A percentile compares a stretch with the other conserved stretches of the same genome.
Conservation (phyloP, 2,113 vertebrate genomes). For the Oriolus oriolus region DNA sequence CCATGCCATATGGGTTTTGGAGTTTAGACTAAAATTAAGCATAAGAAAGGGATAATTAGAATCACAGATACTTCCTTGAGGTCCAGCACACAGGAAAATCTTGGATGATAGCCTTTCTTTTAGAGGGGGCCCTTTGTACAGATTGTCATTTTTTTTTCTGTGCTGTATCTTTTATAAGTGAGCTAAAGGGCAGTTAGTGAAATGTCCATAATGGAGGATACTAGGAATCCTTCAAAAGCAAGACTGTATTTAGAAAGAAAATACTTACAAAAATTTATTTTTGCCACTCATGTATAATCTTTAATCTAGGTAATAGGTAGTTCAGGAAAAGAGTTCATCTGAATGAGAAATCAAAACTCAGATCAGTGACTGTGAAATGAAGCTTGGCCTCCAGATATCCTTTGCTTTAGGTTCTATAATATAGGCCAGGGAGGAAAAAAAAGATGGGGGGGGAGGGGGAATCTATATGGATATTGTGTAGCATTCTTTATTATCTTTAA, state of each 20-base stretch:
- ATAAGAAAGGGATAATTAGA: background rate
- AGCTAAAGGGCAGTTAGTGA: background rate
- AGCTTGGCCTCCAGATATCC: background rate
- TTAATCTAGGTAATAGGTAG: background rate
- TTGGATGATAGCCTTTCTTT: background rate
- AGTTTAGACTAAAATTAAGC: background rate
- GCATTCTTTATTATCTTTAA: background rate
- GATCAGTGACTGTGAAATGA: background rate
- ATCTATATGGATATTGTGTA: background rate
- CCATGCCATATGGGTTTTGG: background rate
- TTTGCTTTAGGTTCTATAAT: background rate
- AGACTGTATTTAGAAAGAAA: background rate
- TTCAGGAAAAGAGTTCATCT: background rate
- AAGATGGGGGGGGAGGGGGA: fast-evolving
- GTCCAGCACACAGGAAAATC: background rate
- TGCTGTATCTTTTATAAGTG: background rate
- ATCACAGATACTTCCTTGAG: background rate
- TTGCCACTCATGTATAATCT: background rate
- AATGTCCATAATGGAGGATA: background rate
- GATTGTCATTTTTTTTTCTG: background rate
- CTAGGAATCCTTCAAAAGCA: background rate
- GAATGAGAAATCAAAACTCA: background rate
- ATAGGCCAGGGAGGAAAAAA: too few relatives aligned
- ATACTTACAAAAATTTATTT: background rate
- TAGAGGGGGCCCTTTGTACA: background rate